Conservation (phyloP, 2,888 invertebrate genomes). For the Nemotelus pantherinus region DNA sequence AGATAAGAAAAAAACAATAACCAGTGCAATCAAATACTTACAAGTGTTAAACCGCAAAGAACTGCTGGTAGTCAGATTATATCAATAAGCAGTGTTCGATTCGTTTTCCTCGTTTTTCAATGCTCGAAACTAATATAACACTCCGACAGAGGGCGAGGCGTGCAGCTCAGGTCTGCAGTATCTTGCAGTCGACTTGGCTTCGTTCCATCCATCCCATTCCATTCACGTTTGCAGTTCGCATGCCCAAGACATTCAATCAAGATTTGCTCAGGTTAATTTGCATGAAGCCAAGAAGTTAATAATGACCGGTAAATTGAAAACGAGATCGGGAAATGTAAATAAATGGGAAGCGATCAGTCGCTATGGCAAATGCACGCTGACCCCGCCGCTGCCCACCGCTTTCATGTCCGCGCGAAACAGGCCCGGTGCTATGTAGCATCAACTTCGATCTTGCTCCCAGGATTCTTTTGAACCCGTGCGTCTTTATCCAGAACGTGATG, state of each 20-base stretch:
- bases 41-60: slow-evolving; percentile 50
- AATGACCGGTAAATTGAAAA: slow-evolving; percentile 51
- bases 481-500: slow-evolving; percentile 39
- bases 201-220: too few species aligned
- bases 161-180: not conserved
- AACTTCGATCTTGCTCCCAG: not conserved
- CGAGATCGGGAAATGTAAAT: slow-evolving; percentile 51
- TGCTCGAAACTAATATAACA: slow-evolving; percentile 30
- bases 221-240: not conserved
- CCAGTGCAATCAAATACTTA: slow-evolving; percentile 27
- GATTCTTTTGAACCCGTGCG: slow-evolving; percentile 22
- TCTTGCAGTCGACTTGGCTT: too few species aligned
- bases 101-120: slow-evolving; percentile 17
- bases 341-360: slow-evolving; percentile 49
- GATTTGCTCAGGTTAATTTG: slow-evolving; percentile 49
- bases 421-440: not conserved
- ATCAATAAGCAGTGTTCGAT: slow-evolving; percentile 44
- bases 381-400: not conserved
- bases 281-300: slow-evolving; percentile 50
- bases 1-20: not conserved
- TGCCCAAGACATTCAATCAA: slow-evolving; percentile 46
- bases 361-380: slow-evolving; percentile 27
- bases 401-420: not conserved
- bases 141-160: slow-evolving; percentile 1
- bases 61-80: slow-evolving; percentile 49